Base-by-base conservation (phyloP, 1,140 invertebrate species). In the Cardiocondyla obscurior region DNA sequence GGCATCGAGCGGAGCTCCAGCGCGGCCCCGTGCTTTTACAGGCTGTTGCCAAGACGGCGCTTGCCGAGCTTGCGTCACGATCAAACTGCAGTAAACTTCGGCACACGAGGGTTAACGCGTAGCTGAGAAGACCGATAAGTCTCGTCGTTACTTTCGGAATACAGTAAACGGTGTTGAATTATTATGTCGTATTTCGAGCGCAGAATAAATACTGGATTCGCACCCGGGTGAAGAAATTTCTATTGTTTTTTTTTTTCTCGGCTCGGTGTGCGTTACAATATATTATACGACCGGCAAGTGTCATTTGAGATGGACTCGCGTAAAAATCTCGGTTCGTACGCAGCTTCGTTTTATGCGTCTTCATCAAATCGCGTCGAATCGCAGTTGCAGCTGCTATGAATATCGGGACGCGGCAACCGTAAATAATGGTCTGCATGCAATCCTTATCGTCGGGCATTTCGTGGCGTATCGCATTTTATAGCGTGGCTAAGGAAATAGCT, bases 41-140 rank as follows among this genome's bases (percentile, higher is more conserved):
- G 77, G 51, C 77, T 72, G 65, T 81, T 81, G 67, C 79, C 67
- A 81, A 69, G 67, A 74, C 79, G 39, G 42, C 42, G 51, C 30
- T 65, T 42, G 44, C 74, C 62, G 74, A 67, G 22, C 62, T 67
- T 79, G 74, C 62, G 62, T 79, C 62, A 69, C 74, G 62, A 79
- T 67, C 74, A 49, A 79, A 49, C 62, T n/a, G 30, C 16, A 53
- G 33, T 51, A 55, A 79, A 79, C 60, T 42, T 3, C 46, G 46
- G 16, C 30, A 30, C 14, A 49, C 22, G 62, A 69, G 46, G 39
- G 74, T 51, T 53, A 76, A 49, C 25, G 70, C 10, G 30, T 42
- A 58, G 25, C 25, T 10, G 25, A 14, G 33, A 62, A 12, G 22
- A 36, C 16, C 19, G 33, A 19, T 67, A 42, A 79, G 65, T 79